Evolutionary conservation across 2,797 vertebrate species (phyloP).

Genomic region (Oreortyx pictus): DNA sequence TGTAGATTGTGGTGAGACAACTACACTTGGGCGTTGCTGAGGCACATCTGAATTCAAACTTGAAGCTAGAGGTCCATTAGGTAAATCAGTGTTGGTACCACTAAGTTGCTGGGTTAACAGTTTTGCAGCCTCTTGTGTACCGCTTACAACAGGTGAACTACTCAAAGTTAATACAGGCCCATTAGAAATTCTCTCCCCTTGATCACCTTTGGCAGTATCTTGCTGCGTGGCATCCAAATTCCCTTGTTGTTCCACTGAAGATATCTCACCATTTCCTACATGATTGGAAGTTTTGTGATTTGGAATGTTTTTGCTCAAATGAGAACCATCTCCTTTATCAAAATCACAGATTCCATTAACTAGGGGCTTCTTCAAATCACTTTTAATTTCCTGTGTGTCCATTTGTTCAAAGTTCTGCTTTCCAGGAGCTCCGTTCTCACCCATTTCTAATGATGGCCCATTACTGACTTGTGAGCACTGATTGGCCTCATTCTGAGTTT

Average conservation of each 20-base stretch:
- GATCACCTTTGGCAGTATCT: constrained; percentile 99
- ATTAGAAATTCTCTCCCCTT: constrained; percentile 93
- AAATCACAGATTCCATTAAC: constrained; percentile 99
- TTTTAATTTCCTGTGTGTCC: constrained; percentile 82
- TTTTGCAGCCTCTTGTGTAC: constrained; percentile 81
- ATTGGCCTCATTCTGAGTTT: constrained; percentile 89
- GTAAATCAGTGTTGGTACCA: constrained; percentile 88
- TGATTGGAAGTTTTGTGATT: constrained; percentile 99
- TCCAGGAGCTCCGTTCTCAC: constrained; percentile 87
- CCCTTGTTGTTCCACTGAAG: constrained; percentile 86
- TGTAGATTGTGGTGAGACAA: constrained; percentile 88
- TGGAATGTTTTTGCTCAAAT: constrained; percentile 99
- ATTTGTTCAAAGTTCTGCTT: constrained; percentile 84
- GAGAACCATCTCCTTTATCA: constrained; percentile 90
- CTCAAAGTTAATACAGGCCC: constrained; percentile 89
- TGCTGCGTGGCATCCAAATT: constrained; percentile 88
- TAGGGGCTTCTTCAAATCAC: constrained; percentile 92
- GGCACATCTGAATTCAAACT: constrained; percentile 89
- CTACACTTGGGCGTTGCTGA: constrained; percentile 89
- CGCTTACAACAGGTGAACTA: constrained; percentile 81
- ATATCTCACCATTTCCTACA: constrained; percentile 96
- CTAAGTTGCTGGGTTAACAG: constrained; percentile 83
- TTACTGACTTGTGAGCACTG: constrained; percentile 89
- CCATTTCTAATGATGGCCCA: constrained; percentile 88
- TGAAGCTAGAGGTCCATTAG: constrained; percentile 93